Evolutionary conservation across 2,797 vertebrate genomes (phyloP), one percentile per base, ranked within the genome.

Genomic region (Notolepis coatsorum): DNA sequence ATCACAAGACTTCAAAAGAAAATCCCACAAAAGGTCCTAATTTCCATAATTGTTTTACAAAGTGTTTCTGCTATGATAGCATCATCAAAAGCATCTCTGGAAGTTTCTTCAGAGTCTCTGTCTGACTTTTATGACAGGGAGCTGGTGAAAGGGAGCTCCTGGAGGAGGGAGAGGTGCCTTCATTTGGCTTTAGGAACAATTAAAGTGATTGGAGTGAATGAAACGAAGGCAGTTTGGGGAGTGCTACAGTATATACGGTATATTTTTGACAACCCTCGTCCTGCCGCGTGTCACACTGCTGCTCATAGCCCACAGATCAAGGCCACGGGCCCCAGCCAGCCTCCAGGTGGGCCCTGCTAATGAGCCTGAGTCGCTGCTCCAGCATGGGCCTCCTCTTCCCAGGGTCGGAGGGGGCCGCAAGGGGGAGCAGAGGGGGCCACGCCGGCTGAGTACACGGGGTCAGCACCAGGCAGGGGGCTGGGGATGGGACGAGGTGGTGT

Each of bases 321-420:
- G 94, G 93, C 88, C 84, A 84, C 39, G 69, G 84, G 84, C 87
- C 88, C 85, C 86, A 78, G 59, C 89, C 88, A 78, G 88, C 84
- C 94, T 93, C 93, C 94, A 89, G 95, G 94, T 94, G 94, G 88
- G 85, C 86, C 68, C 92, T 66, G 82, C 92, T 96, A 96, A 96
- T 96, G 94, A 96, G 93, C 79, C 73, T 63, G 79, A 90, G 88
- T 84, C 79, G 24, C 71, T 88, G 82, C 86, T 90, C 84, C 75
- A 62, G 85, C 87, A 35, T 57, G 88, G 90, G 85, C 87, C 84
- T 82, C 87, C 85, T 85, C 86, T 85, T 89, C 84, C 84, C 86
- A 84, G 75, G 88, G 72, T 84, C 81, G 75, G 70, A 68, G 81
- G 84, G 76, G 85, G 70, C 65, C 18, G 48, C 12, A 3, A 73